Evolutionary conservation across 2,888 invertebrate genomes (phyloP).

Genomic region (Brassicogethes aeneus): DNA sequence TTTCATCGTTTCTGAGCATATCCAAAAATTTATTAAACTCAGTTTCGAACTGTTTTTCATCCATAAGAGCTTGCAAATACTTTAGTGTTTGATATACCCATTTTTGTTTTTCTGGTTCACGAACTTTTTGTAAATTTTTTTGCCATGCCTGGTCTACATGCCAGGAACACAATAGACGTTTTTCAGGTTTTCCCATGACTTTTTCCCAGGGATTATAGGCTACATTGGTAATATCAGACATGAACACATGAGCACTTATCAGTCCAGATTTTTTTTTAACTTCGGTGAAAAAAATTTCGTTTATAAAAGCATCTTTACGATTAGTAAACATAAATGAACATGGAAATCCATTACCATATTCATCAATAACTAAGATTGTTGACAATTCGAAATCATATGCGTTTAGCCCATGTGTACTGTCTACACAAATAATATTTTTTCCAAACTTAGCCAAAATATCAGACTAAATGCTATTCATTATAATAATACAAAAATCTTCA

Average conservation of each 20-base stretch:
- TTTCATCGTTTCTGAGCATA: not conserved
- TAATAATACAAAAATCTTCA: slow-evolving; percentile 3
- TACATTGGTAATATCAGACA: not conserved
- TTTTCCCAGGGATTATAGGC: not conserved
- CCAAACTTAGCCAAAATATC: not conserved
- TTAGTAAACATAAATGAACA: slow-evolving; percentile 8
- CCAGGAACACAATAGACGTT: not conserved
- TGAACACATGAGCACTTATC: not conserved
- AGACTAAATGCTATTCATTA: not conserved
- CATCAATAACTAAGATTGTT: slow-evolving; percentile 9
- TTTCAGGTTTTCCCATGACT: not conserved
- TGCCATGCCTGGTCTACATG: not conserved
- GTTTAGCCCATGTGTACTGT: slow-evolving; percentile 6
- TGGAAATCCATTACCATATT: slow-evolving; percentile 10
- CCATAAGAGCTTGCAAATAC: not conserved
- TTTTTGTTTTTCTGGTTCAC: not conserved
- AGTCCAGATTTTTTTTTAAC: not conserved
- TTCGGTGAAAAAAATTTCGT: slow-evolving; percentile 1
- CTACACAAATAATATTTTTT: too few relatives aligned
- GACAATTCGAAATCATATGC: slow-evolving; percentile 9
- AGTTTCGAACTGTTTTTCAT: not conserved
- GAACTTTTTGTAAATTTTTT: not conserved
- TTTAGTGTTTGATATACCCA: slow-evolving; percentile 1
- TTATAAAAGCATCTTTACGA: slow-evolving; percentile 4
- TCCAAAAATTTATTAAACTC: not conserved